Conservation (phyloP, 1,140 invertebrate genomes). For the Muscidifurax raptorellus region DNA sequence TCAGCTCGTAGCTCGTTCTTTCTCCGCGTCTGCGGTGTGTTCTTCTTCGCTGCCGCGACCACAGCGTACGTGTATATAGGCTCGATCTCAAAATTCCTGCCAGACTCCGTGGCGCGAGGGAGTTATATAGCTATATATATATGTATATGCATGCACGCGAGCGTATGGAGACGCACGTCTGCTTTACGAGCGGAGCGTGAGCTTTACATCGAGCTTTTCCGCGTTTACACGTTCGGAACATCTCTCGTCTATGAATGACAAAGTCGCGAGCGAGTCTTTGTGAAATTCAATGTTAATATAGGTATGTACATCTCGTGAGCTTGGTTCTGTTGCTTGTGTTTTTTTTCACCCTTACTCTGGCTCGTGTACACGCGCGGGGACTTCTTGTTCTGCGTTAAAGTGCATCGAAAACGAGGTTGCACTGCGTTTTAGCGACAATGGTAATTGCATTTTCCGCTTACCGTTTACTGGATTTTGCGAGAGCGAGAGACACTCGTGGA, state of each 20-base stretch:
- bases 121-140: neutral
- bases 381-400: neutral
- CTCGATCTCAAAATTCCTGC: conserved; percentile 57
- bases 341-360: neutral
- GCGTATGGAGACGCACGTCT: conserved; percentile 21
- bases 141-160: neutral
- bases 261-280: neutral
- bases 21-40: conserved; percentile 51
- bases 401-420: neutral
- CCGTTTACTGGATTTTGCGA: neutral
- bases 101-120: conserved; percentile 20
- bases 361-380: neutral
- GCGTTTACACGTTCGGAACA: neutral
- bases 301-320: neutral
- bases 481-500: neutral
- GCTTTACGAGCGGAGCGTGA: conserved; percentile 34
- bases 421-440: neutral
- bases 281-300: conserved; percentile 12
- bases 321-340: neutral
- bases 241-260: neutral
- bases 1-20: neutral
- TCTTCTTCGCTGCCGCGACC: neutral
- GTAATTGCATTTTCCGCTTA: neutral
- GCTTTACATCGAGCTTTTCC: conserved; percentile 5
- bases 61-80: conserved; percentile 27